A percentile compares a stretch with the other conserved stretches of the same genome.
phyloP scores from a whole-genome alignment of 2,797 vertebrate species.

The Chiroxiphia lanceolata region DNA sequence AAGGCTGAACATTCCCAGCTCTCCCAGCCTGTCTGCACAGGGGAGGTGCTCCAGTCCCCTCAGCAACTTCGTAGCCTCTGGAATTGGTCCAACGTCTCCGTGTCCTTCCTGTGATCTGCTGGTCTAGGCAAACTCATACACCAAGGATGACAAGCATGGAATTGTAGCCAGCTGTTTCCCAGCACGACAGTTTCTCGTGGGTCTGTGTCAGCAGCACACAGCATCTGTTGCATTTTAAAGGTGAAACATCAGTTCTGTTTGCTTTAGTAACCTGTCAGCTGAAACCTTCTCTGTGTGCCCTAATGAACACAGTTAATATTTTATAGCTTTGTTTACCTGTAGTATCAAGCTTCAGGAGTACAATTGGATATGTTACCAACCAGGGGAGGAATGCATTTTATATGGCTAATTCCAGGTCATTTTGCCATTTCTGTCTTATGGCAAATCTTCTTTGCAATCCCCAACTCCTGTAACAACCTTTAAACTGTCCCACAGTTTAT shows the following conservation, averaged over 20 bases:
- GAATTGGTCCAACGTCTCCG: neutral
- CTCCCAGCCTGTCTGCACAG: neutral
- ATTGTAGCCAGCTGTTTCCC: neutral
- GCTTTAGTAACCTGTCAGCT: neutral
- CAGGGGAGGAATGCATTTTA: neutral
- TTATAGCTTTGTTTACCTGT: neutral
- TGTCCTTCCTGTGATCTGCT: neutral
- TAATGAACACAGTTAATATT: neutral
- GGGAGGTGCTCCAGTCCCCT: neutral
- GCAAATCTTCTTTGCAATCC: neutral
- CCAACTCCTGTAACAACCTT: neutral
- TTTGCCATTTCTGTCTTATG: neutral
- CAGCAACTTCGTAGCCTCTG: neutral
- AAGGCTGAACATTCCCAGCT: neutral
- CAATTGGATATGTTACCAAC: neutral
- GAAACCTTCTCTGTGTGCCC: neutral
- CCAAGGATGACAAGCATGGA: neutral
- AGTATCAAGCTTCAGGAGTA: neutral
- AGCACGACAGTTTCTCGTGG: neutral
- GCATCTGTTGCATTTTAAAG: neutral
- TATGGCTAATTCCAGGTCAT: neutral
- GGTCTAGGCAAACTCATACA: neutral
- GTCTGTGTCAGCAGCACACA: neutral
- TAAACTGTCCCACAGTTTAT: neutral
- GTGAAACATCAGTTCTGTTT: neutral